Evolutionary conservation across 2,888 invertebrate genomes (phyloP), one percentile per base, ranked within the genome.

Genomic region (Drosophila putrida): DNA sequence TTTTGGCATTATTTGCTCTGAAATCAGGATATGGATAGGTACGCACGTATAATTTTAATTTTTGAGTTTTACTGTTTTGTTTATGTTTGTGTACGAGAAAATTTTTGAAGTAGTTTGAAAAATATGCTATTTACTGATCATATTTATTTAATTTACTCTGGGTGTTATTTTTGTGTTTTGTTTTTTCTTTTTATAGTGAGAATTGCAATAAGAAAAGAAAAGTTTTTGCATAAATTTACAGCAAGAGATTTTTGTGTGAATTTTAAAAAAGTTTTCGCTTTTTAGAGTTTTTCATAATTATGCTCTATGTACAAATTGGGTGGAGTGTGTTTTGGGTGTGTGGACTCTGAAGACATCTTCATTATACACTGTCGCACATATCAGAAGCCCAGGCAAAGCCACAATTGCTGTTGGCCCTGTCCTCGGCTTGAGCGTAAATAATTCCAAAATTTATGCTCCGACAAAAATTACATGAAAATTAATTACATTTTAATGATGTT

Each of bases 1-100:
- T 95, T 94, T 96, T 96, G 91, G 94, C 95, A 93, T 95, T 95
- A 94, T 95, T 94, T 93, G 96, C 96, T 94, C 96, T 96, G 94
- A 75, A 91, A 90, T 91, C 90, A 91, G 91, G 90, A 91, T 91
- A 90, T 86, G 91, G 90, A 91, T 91, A 91, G 82, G 90, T 85
- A 91, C 91, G 90, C 90, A 90, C 88, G 90, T 90, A 90, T 91
- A 91, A 91, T 83, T 89, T 82, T 60, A 82, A 82, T 71, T 75
- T 31, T 71, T 28, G 31, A 38, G 28, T 55, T 38, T 28, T 49
- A 60, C 20, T 62, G 35, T 63, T 60, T 49, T 38, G n/a, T 60
- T 39, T 46, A 63, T 62, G 36, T 50, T 35, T 54, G 43, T 54
- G 33, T 54, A 33, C 46, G 9, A 39, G 61, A 20, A 15, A 70